phyloP scores from a whole-genome alignment of 2,888 invertebrate species.

The Ormyrus pomaceus region DNA sequence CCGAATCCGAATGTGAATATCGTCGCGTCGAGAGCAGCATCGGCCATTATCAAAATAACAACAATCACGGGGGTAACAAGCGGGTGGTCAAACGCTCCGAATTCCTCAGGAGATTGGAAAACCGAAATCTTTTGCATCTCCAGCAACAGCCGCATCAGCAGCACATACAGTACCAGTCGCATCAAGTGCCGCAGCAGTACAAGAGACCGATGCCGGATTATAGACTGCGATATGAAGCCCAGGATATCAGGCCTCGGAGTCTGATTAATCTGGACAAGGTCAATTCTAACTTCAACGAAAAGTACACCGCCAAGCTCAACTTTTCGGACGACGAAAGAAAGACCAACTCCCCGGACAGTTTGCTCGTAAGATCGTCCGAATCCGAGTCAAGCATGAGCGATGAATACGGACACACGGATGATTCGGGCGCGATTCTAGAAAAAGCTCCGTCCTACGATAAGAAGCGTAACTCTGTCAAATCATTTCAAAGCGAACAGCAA shows the following conservation, averaged over 20 bases:
- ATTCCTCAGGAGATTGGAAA: conserved; percentile 68
- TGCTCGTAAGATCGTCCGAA: conserved; percentile 73
- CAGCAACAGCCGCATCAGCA: conserved; percentile 53
- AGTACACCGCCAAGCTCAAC: conserved; percentile 44
- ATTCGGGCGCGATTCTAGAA: conserved; percentile 74
- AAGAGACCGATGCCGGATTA: conserved; percentile 62
- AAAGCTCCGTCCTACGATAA: conserved; percentile 75
- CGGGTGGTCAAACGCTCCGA: conserved; percentile 70
- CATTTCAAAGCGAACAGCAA: conserved; percentile 68
- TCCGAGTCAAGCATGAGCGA: conserved; percentile 69
- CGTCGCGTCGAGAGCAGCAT: conserved; percentile 61
- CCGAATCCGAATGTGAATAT: conserved; percentile 71
- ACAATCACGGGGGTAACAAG: conserved; percentile 57
- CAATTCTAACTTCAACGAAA: conserved; percentile 54
- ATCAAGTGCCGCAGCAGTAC: conserved; percentile 44
- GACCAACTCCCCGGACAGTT: conserved; percentile 74
- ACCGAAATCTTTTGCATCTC: conserved; percentile 59
- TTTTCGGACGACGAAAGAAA: conserved; percentile 73
- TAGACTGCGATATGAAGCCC: conserved; percentile 67
- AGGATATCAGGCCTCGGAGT: conserved; percentile 59
- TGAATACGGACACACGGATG: conserved; percentile 77
- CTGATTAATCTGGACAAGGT: conserved; percentile 53
- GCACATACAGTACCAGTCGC: conserved; percentile 44
- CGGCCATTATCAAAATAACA: conserved; percentile 52
- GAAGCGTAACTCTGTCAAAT: conserved; percentile 64